Conservation (phyloP, 2,888 invertebrate genomes). For the Metallyticus violacea region DNA sequence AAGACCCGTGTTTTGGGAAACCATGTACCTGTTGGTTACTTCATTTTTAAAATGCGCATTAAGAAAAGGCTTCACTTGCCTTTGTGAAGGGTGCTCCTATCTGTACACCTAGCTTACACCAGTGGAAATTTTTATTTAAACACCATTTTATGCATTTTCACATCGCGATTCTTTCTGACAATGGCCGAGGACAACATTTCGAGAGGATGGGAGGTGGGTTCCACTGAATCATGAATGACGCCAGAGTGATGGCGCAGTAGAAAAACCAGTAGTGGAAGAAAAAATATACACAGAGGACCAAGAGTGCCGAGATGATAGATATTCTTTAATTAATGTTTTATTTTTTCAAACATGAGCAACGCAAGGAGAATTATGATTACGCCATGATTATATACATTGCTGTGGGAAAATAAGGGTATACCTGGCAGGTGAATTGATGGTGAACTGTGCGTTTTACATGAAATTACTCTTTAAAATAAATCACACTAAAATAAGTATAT, state of each 20-base stretch:
- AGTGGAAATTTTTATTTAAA: neutral
- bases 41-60: neutral
- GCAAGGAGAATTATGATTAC: neutral
- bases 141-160: neutral
- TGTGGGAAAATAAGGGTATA: neutral
- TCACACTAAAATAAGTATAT: neutral
- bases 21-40: neutral
- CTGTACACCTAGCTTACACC: neutral
- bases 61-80: neutral
- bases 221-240: conserved; percentile 15
- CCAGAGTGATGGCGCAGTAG: neutral
- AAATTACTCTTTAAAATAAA: neutral
- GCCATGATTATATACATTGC: neutral
- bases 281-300: neutral
- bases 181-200: neutral
- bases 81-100: neutral
- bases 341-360: conserved; percentile 2
- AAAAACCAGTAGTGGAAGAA: neutral
- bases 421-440: neutral
- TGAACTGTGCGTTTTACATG: neutral
- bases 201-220: neutral
- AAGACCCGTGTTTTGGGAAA: neutral
- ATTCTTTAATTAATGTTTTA: conserved; percentile 20
- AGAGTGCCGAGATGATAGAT: conserved; percentile 11
- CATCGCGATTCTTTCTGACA: neutral